Evolutionary conservation across 2,888 invertebrate genomes (phyloP).

Genomic region (Macrophya annulata): DNA sequence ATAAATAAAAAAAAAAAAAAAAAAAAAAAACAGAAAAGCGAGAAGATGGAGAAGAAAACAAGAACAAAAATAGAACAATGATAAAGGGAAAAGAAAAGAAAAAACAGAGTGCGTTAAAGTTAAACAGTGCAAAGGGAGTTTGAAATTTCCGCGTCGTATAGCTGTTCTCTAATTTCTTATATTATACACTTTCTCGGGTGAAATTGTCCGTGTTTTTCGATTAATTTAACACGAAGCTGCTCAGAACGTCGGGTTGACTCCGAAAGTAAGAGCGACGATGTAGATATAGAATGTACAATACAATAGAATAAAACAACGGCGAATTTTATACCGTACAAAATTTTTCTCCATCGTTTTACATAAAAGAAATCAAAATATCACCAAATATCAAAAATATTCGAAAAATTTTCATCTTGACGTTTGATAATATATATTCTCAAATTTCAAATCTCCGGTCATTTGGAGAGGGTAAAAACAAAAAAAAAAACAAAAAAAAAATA

Average conservation of each 20-base stretch:
- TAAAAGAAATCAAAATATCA: background rate
- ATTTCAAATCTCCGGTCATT: background rate
- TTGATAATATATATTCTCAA: background rate
- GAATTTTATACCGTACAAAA: background rate
- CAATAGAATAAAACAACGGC: background rate
- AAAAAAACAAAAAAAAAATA: too few relatives aligned
- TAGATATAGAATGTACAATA: background rate
- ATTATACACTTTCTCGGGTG: background rate
- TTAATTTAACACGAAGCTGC: conserved; percentile 2
- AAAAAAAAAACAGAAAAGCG: too few relatives aligned
- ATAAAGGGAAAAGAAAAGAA: background rate
- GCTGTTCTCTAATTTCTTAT: conserved; percentile 33
- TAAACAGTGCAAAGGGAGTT: background rate
- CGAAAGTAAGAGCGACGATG: background rate
- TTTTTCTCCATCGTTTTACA: background rate
- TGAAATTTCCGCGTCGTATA: background rate
- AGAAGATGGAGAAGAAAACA: background rate
- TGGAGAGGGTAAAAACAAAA: background rate
- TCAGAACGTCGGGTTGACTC: background rate
- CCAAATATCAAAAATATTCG: background rate
- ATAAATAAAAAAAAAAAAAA: too few relatives aligned
- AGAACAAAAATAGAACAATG: background rate
- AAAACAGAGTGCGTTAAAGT: background rate
- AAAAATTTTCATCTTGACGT: background rate
- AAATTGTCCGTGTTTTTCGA: conserved; percentile 32